Evolutionary conservation across 2,888 invertebrate genomes (phyloP).

Genomic region (Serrognathus titanus): DNA sequence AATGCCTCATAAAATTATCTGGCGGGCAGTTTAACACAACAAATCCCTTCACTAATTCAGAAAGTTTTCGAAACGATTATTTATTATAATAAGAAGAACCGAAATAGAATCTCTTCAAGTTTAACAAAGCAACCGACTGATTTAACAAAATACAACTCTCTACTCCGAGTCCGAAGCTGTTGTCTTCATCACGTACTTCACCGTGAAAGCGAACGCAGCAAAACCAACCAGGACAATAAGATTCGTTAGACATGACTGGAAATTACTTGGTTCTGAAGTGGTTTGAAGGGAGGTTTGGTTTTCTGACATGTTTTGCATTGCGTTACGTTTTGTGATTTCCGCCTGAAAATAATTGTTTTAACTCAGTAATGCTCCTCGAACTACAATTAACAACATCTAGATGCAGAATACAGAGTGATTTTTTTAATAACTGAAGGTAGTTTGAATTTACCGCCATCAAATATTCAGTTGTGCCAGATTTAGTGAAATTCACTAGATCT

Average conservation of each 20-base stretch:
- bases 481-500: too few relatives aligned
- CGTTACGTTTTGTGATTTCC: constrained; percentile 39
- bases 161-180: constrained; percentile 54
- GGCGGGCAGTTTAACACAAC: too few relatives aligned
- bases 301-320: constrained; percentile 34
- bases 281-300: constrained; percentile 36
- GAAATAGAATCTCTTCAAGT: too few relatives aligned
- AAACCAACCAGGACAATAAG: constrained; percentile 84
- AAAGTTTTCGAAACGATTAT: too few relatives aligned
- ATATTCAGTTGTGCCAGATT: too few relatives aligned
- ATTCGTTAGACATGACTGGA: constrained; percentile 81
- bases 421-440: too few relatives aligned
- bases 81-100: too few relatives aligned
- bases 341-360: constrained; percentile 30
- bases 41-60: too few relatives aligned
- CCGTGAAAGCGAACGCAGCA: constrained; percentile 87
- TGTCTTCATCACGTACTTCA: constrained; percentile 85
- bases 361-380: not conserved
- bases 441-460: too few relatives aligned
- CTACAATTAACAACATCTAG: not conserved
- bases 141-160: constrained; percentile 1
- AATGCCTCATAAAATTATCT: too few relatives aligned
- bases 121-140: too few relatives aligned
- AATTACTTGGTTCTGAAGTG: constrained; percentile 61
- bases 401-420: too few relatives aligned